phyloP scores from a whole-genome alignment of 2,113 vertebrate genomes.

The Meleagris gallopavo region DNA sequence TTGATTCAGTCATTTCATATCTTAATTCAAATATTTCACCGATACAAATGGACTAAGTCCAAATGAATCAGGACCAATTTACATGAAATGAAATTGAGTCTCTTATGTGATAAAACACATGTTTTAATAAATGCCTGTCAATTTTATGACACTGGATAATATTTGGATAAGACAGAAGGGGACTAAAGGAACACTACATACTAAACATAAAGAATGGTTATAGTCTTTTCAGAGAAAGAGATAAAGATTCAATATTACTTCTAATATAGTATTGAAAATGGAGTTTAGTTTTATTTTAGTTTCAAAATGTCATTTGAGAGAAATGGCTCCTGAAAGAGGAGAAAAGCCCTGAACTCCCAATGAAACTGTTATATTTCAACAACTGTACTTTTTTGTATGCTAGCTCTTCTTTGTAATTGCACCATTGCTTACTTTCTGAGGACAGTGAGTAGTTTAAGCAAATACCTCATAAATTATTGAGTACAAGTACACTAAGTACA shows the following conservation, averaged over 20 bases:
- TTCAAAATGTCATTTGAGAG: not conserved
- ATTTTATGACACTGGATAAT: not conserved
- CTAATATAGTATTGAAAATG: not conserved
- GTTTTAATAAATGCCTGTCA: slow-evolving; percentile 17
- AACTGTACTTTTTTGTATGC: not conserved
- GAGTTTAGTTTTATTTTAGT: not conserved
- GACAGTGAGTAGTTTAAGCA: slow-evolving; percentile 14
- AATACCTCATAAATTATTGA: slow-evolving; percentile 29
- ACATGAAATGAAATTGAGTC: not conserved
- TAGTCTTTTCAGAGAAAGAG: not conserved
- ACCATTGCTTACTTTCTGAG: not conserved
- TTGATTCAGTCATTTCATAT: not conserved
- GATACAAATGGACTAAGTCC: not conserved
- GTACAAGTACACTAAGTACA: slow-evolving; percentile 22
- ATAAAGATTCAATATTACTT: not conserved
- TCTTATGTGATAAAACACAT: not conserved
- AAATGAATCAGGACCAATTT: not conserved
- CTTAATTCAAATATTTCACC: not conserved
- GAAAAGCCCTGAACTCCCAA: not conserved
- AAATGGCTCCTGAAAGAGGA: not conserved
- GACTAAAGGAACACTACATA: not conserved
- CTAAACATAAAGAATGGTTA: not conserved
- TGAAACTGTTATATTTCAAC: not conserved
- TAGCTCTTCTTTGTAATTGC: not conserved
- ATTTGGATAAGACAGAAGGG: not conserved